Conservation (phyloP, 2,888 invertebrate genomes). For the Drosophila histrio region DNA sequence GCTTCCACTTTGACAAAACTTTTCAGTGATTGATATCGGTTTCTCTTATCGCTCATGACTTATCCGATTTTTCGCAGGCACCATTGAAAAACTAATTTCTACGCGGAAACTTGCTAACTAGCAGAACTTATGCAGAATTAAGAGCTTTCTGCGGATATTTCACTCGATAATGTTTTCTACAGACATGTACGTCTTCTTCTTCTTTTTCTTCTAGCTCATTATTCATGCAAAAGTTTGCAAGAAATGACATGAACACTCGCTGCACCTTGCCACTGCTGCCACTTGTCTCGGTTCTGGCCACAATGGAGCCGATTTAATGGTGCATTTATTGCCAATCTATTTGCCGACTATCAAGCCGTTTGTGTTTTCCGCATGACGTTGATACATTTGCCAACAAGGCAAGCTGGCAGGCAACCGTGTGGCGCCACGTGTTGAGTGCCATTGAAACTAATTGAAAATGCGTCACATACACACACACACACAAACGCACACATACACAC, state of each 20-base stretch:
- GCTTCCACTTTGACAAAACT: background rate
- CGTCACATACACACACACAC: constrained; percentile 38
- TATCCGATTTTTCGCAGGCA: background rate
- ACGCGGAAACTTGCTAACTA: constrained; percentile 4
- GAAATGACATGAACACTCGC: constrained; percentile 32
- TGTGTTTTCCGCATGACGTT: constrained; percentile 45
- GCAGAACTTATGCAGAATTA: constrained; percentile 9
- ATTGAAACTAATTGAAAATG: constrained; percentile 76
- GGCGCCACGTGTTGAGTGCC: constrained; percentile 65
- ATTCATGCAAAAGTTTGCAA: constrained; percentile 57
- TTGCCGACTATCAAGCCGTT: constrained; percentile 55
- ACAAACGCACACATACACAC: constrained; percentile 6
- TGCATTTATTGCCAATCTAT: constrained; percentile 74
- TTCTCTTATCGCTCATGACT: background rate
- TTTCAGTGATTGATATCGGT: background rate
- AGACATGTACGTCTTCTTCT: constrained; percentile 1
- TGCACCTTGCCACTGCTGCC: background rate
- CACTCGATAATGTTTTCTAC: background rate
- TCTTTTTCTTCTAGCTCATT: constrained; percentile 36
- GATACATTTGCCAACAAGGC: constrained; percentile 58
- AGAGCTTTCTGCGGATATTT: constrained; percentile 3
- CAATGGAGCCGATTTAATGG: constrained; percentile 70
- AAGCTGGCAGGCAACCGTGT: constrained; percentile 23
- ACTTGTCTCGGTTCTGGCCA: constrained; percentile 27
- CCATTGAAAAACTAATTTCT: constrained; percentile 14